Conservation (phyloP, 2,797 vertebrate species). For the Sandelia bainsii region DNA sequence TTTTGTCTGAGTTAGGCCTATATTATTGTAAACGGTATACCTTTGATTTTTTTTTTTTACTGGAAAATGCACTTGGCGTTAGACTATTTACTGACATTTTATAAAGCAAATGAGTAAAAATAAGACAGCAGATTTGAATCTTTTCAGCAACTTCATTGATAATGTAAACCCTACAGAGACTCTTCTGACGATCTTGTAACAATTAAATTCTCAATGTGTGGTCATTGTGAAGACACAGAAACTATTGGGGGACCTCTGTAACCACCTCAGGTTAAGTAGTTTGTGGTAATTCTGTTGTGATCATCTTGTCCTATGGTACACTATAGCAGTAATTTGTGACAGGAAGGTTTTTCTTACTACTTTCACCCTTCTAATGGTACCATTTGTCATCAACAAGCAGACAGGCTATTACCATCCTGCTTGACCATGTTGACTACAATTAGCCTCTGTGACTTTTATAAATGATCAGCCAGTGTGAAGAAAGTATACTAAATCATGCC, state of each 20-base stretch:
- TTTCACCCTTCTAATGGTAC: slow-evolving; percentile 50
- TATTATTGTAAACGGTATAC: too few species aligned
- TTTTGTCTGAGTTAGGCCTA: too few species aligned
- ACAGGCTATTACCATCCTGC: slow-evolving; percentile 51
- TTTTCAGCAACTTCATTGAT: not conserved
- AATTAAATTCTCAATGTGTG: not conserved
- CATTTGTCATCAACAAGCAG: slow-evolving; percentile 71
- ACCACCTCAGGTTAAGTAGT: slow-evolving; percentile 27
- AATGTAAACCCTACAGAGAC: not conserved
- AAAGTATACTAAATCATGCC: slow-evolving; percentile 46
- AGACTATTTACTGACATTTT: too few species aligned
- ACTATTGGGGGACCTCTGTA: slow-evolving; percentile 13
- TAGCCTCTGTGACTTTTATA: slow-evolving; percentile 60
- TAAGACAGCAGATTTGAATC: not conserved
- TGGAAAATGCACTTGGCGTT: too few species aligned
- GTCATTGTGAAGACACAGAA: not conserved
- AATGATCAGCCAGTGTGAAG: slow-evolving; percentile 48
- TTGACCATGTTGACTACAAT: slow-evolving; percentile 61
- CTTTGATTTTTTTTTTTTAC: too few species aligned
- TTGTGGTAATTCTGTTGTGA: slow-evolving; percentile 49
- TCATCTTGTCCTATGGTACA: slow-evolving; percentile 49
- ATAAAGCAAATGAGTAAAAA: too few species aligned
- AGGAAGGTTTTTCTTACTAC: slow-evolving; percentile 51
- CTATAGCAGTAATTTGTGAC: slow-evolving; percentile 63
- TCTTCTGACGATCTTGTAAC: not conserved